Base-by-base conservation (phyloP, 2,888 invertebrate genomes). In the Piscicola geometra region DNA sequence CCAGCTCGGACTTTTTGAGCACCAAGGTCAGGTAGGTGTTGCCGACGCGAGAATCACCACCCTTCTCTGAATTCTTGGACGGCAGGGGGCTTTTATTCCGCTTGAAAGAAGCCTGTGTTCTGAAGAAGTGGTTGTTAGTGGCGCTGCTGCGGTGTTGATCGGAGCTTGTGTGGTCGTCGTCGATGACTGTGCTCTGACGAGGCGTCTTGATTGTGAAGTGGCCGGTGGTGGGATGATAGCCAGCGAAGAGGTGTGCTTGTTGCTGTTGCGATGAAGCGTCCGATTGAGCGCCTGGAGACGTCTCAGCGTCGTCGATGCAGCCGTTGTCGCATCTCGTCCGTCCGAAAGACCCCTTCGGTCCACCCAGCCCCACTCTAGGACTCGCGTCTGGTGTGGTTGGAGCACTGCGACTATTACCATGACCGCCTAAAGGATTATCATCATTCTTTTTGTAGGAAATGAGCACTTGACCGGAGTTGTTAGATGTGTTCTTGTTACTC, bases 1-100 rank as follows among this genome's bases (percentile, higher is more conserved):
- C 96, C 83, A 96, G 87, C 85, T 93, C 93, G 28, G 30, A 60
- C 66, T 79, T 79, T 3, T 64, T 52, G 12, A 79, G 60, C 5
- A 71, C 71, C 36, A 79, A 32, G n/a, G 76, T 78, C 28, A 41
- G 30, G 71, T 73, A 78, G n/a, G 67, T 73, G 15, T 30, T n/a
- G n/a, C n/a, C n/a, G n/a, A n/a, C n/a, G n/a, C n/a, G n/a, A n/a
- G n/a, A n/a, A n/a, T n/a, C n/a, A n/a, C n/a, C n/a, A n/a, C n/a
- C n/a, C n/a, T n/a, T n/a, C n/a, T n/a, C n/a, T n/a, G n/a, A n/a
- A n/a, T n/a, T n/a, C n/a, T n/a, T n/a, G n/a, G n/a, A n/a, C n/a
- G n/a, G n/a, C n/a, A n/a, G n/a, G n/a, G 60, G 60, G 60, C 60
- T 56, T 56, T 56, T 56, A n/a, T 5, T 56, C n/a, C 60, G 9